A percentile compares a stretch with the other conserved stretches of the same genome.
Evolutionary conservation across 2,888 invertebrate species (phyloP).

Genomic region (Agriopis marginaria): DNA sequence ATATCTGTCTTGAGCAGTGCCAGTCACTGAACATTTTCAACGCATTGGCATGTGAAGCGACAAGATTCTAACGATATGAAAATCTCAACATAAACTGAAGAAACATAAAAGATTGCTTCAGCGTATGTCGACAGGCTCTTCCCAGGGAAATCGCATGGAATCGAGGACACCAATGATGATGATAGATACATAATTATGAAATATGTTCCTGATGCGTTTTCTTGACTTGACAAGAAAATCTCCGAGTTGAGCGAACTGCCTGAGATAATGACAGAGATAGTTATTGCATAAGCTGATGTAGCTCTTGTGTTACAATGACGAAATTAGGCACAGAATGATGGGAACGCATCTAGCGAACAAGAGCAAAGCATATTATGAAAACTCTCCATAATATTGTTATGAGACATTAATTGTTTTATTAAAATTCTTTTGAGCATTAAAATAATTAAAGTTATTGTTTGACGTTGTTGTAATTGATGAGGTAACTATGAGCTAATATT

Average conservation of each 20-base stretch:
- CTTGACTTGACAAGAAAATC: slow-evolving; percentile 40
- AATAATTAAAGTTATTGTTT: slow-evolving; percentile 41
- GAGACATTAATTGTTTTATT: slow-evolving; percentile 54
- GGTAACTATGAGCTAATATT: slow-evolving; percentile 44
- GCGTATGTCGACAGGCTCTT: slow-evolving; percentile 32
- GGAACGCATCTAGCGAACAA: slow-evolving; percentile 48
- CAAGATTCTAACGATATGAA: slow-evolving; percentile 21
- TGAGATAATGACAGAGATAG: slow-evolving; percentile 43
- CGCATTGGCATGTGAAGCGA: slow-evolving; percentile 7
- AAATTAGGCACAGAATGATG: slow-evolving; percentile 59
- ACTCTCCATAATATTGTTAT: slow-evolving; percentile 50
- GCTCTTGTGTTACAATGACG: slow-evolving; percentile 55
- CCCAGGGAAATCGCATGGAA: slow-evolving; percentile 38
- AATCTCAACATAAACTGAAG: slow-evolving; percentile 21
- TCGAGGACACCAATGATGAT: slow-evolving; percentile 41
- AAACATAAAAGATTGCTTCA: slow-evolving; percentile 29
- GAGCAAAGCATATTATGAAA: slow-evolving; percentile 54
- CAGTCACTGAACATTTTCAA: slow-evolving; percentile 2
- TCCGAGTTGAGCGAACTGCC: slow-evolving; percentile 44
- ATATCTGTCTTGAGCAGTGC: background rate
- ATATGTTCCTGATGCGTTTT: slow-evolving; percentile 39
- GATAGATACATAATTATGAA: slow-evolving; percentile 43
- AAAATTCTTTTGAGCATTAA: slow-evolving; percentile 50
- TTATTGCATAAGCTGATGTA: slow-evolving; percentile 52
- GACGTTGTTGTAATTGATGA: slow-evolving; percentile 35